Evolutionary conservation across 2,113 vertebrate genomes (phyloP).

Genomic region (Microtus richardsoni): DNA sequence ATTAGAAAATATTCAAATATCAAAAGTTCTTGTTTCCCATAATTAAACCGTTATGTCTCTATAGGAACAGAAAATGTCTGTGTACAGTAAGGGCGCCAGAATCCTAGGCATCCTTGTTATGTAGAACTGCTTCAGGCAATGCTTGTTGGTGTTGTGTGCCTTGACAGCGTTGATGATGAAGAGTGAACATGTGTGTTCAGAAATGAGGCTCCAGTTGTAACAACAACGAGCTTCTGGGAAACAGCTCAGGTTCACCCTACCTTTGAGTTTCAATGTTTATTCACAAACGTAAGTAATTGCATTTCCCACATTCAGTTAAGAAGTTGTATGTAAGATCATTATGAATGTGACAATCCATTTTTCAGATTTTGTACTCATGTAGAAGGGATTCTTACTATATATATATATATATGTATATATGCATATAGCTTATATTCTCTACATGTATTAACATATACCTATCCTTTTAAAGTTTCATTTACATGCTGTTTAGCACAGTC

Average conservation of each 20-base stretch:
- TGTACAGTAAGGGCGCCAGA: too few relatives aligned
- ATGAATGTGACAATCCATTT: slow-evolving; percentile 70
- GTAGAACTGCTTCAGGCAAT: accelerated
- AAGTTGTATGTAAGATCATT: slow-evolving; percentile 58
- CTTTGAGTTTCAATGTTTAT: not conserved
- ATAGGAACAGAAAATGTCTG: not conserved
- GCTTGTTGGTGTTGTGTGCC: too few relatives aligned
- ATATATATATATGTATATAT: not conserved
- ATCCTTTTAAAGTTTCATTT: not conserved
- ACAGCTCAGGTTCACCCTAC: not conserved
- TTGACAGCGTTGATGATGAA: not conserved
- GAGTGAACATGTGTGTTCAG: not conserved
- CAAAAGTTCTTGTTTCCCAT: not conserved
- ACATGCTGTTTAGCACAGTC: not conserved
- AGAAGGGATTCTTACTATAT: not conserved
- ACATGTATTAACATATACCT: too few relatives aligned
- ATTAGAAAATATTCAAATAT: not conserved
- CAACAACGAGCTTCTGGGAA: not conserved
- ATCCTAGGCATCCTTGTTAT: not conserved
- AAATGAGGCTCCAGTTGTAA: not conserved
- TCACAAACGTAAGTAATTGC: not conserved
- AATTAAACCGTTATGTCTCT: not conserved
- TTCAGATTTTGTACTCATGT: slow-evolving; percentile 17
- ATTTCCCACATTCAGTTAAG: not conserved
- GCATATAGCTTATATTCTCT: not conserved